phyloP scores from a whole-genome alignment of 2,888 invertebrate species.

The Drosophila sordidula region DNA sequence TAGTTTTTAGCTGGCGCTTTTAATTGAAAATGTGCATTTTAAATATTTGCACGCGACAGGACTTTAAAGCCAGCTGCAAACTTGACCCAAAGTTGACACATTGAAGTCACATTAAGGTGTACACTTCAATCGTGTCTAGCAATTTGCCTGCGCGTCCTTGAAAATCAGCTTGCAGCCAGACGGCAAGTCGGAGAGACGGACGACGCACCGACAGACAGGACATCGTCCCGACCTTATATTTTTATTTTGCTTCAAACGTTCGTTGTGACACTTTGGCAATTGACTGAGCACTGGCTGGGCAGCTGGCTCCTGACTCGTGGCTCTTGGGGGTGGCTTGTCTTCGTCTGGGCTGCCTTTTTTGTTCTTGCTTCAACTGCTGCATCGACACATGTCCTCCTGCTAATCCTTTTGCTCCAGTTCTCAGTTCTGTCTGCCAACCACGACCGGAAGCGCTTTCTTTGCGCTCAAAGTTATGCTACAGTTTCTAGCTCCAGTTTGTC shows the following conservation, averaged over 20 bases:
- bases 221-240: slow-evolving; percentile 51
- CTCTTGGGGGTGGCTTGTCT: slow-evolving; percentile 32
- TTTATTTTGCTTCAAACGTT: slow-evolving; percentile 65
- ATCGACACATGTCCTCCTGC: slow-evolving; percentile 61
- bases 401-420: slow-evolving; percentile 64
- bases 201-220: slow-evolving; percentile 34
- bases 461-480: slow-evolving; percentile 68
- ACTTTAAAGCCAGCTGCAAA: slow-evolving; percentile 32
- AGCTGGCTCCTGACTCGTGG: slow-evolving; percentile 12
- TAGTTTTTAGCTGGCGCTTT: slow-evolving; percentile 67
- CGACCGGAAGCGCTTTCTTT: slow-evolving; percentile 78
- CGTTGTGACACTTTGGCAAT: slow-evolving; percentile 77
- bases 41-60: slow-evolving; percentile 40
- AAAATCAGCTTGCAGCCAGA: slow-evolving; percentile 66
- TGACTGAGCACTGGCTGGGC: slow-evolving; percentile 48
- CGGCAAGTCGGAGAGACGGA: slow-evolving; percentile 17
- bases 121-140: slow-evolving; percentile 52
- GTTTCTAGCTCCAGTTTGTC: slow-evolving; percentile 45
- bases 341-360: slow-evolving; percentile 31
- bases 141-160: slow-evolving; percentile 72
- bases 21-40: slow-evolving; percentile 59
- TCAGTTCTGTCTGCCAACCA: slow-evolving; percentile 39
- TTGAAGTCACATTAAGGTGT: slow-evolving; percentile 25
- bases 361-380: slow-evolving; percentile 19
- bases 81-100: slow-evolving; percentile 60